Conservation (phyloP, 64 coral and sea anemone genomes). For the Montipora foliosa region DNA sequence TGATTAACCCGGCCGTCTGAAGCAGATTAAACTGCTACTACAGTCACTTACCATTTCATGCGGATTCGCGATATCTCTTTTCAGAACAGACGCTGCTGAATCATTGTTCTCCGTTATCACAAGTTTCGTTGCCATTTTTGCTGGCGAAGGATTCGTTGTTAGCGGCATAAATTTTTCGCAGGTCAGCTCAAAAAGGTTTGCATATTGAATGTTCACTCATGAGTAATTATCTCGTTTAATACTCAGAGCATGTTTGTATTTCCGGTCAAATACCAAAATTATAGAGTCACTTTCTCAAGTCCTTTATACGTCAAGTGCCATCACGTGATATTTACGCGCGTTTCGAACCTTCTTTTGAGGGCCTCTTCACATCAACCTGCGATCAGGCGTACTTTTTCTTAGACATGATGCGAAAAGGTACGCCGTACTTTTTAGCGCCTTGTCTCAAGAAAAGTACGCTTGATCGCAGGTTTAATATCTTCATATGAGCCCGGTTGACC, state of each 20-base stretch:
- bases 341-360: too few relatives aligned
- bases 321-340: too few relatives aligned
- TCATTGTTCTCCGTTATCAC: not conserved
- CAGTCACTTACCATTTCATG: not conserved
- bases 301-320: too few relatives aligned
- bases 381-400: too few relatives aligned
- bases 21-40: not conserved
- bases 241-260: constrained; percentile 16
- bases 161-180: not conserved
- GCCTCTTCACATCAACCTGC: too few relatives aligned
- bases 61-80: not conserved
- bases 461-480: too few relatives aligned
- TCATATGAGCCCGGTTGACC: too few relatives aligned
- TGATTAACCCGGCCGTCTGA: not conserved
- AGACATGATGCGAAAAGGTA: too few relatives aligned
- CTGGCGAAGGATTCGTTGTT: not conserved
- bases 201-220: not conserved
- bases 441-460: too few relatives aligned
- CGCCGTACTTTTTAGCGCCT: too few relatives aligned
- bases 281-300: not conserved
- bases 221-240: not conserved
- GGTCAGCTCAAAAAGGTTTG: not conserved
- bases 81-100: not conserved
- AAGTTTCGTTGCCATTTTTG: not conserved
- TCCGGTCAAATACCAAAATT: constrained; percentile 41